phyloP scores from a whole-genome alignment of 2,888 invertebrate genomes.

The Caenorhabditis sp. region DNA sequence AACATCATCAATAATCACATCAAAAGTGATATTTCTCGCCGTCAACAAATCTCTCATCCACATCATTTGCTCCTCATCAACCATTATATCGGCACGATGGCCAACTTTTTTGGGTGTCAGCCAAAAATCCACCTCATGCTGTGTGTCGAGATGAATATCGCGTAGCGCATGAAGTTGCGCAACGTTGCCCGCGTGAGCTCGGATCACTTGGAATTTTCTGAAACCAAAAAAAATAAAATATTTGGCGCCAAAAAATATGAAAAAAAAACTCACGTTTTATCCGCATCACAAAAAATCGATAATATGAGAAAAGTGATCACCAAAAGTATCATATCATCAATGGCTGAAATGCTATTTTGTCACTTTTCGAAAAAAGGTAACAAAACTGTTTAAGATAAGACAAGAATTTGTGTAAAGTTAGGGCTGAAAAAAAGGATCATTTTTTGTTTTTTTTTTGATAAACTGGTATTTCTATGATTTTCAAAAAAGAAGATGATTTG shows the following conservation, averaged over 20 bases:
- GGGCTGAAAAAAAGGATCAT: no score
- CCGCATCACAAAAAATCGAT: background rate
- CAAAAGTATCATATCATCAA: background rate
- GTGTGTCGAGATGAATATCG: slow-evolving; percentile 50
- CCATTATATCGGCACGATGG: slow-evolving; percentile 76
- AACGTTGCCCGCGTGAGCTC: slow-evolving; percentile 42
- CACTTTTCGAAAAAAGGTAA: background rate
- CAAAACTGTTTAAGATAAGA: background rate
- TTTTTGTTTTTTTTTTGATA: no score
- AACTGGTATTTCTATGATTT: no score
- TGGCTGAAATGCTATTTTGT: background rate
- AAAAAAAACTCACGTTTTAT: no score
- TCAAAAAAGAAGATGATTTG: background rate
- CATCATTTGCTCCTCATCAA: slow-evolving; percentile 77
- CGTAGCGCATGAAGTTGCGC: slow-evolving; percentile 54
- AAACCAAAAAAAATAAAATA: slow-evolving; percentile 6
- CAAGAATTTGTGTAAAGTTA: no score
- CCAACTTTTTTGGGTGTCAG: slow-evolving; percentile 64
- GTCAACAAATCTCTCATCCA: slow-evolving; percentile 76
- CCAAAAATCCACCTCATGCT: slow-evolving; percentile 68
- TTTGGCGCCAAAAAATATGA: no score
- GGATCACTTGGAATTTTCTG: slow-evolving; percentile 50
- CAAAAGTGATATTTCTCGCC: slow-evolving; percentile 26
- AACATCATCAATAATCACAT: slow-evolving; percentile 74
- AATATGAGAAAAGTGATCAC: background rate